Base-by-base conservation (phyloP, 1,140 invertebrate genomes). In the Cylas formicarius region DNA sequence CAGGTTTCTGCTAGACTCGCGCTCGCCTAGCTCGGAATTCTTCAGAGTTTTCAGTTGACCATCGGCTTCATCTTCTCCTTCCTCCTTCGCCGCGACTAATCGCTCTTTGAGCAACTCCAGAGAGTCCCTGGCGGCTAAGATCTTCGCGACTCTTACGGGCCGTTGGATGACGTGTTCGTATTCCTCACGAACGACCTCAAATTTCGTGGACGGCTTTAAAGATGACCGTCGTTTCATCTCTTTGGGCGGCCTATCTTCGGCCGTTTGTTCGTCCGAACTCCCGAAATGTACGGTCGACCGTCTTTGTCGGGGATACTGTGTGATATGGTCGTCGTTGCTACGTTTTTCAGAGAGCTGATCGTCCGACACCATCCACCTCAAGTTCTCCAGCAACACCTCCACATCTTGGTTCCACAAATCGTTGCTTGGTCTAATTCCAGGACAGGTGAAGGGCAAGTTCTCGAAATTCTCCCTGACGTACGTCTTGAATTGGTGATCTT, bases 381-480 rank as follows among this genome's bases (percentile, higher is more conserved):
- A 46, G 8, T 40, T 51, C 10, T 48, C 18, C 2, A 51, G 27
- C 21, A 51, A 21, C 14, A 47, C 20, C 19, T 54, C 37, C 1
- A 61, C 54, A 32, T 61, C 57, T 17, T 43, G 34, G 29, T 50
- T 63, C 61, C 61, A 62, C 2, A 61, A 23, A 11, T 50, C 37
- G 29, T 55, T 48, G 19, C 51, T 46, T 17, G 37, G 18, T 1
- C 36, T 28, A 3, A 52, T 44, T 16, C 49, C 32, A 16, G 58
- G 28, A 23, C 52, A 57, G 13, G 36, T 33, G 17, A 43, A 36
- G 1, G 58, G 21, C 44, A 53, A 51, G 41, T 61, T 51, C 20
- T 54, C 23, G 20, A 65, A 61, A 44, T 63, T 58, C 45, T 62
- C 60, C 27, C 60, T 35, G 0, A 62, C 49, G 26, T 62, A 65